These are phyloP conservation scores for Akabosia matsudoensis DNA, from an alignment of 1,140 invertebrate genomes.

Conservation along the genomic window DNA sequence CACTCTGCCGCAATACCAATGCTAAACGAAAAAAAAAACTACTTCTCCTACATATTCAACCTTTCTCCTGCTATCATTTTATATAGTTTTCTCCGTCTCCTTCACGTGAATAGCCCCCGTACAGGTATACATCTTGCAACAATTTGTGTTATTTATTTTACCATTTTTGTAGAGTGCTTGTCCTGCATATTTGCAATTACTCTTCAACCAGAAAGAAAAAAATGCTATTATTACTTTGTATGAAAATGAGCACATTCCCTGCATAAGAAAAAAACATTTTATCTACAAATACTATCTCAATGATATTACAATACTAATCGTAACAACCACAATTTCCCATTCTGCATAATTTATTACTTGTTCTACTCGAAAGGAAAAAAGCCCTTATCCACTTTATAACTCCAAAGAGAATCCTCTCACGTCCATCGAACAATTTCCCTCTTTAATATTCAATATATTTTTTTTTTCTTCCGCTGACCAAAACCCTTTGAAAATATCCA, in stretches of 20 bases:
- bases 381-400: no score
- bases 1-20: no score
- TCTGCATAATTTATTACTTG: neutral
- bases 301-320: neutral
- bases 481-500: neutral
- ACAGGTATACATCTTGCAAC: neutral
- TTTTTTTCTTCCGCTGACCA: neutral
- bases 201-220: no score
- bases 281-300: neutral
- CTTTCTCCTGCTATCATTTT: neutral
- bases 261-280: slow-evolving; percentile 4
- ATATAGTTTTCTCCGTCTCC: neutral
- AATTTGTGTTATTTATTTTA: neutral
- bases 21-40: no score
- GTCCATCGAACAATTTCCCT: no score
- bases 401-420: no score
- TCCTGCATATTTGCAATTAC: neutral
- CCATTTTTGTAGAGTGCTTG: neutral
- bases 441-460: neutral
- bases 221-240: neutral
- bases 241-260: neutral
- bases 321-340: neutral
- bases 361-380: neutral
- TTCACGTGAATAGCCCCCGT: neutral
- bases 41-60: neutral